Conservation (phyloP, 2,797 vertebrate genomes). For the Epinephelus awoara region DNA sequence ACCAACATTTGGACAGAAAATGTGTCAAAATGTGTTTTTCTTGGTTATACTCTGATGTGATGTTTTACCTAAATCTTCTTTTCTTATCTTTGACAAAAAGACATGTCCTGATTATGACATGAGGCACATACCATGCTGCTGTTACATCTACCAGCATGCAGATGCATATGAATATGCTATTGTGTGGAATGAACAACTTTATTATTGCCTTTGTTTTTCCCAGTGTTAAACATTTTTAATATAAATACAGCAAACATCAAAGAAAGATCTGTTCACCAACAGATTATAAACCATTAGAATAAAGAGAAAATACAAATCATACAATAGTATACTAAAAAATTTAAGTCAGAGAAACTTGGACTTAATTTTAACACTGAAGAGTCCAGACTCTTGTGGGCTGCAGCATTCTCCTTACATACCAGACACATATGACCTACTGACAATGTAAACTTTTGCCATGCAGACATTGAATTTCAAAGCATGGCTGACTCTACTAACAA, state of each 20-base stretch:
- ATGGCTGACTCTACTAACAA: no score
- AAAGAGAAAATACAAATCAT: not conserved
- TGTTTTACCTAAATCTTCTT: not conserved
- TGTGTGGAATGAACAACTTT: constrained; percentile 6
- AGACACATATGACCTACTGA: not conserved
- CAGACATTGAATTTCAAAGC: not conserved
- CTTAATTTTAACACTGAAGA: not conserved
- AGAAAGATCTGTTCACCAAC: not conserved
- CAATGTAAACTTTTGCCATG: not conserved
- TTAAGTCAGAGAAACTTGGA: not conserved
- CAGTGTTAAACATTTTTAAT: not conserved
- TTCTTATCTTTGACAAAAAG: not conserved
- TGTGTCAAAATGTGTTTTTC: not conserved
- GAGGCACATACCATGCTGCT: not conserved
- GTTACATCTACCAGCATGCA: not conserved
- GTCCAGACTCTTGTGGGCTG: no score
- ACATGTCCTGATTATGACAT: not conserved
- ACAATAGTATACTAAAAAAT: not conserved
- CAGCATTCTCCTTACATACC: not conserved
- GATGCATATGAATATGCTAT: not conserved
- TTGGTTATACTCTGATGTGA: not conserved
- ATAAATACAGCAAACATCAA: constrained; percentile 7
- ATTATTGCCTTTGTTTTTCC: constrained; percentile 31
- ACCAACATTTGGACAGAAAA: not conserved
- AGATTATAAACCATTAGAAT: not conserved